A percentile compares a stretch with the other conserved stretches of the same genome.
These are phyloP conservation scores for Entomobrya proxima DNA, from an alignment of 2,888 invertebrate species.

Conservation along the genomic window DNA sequence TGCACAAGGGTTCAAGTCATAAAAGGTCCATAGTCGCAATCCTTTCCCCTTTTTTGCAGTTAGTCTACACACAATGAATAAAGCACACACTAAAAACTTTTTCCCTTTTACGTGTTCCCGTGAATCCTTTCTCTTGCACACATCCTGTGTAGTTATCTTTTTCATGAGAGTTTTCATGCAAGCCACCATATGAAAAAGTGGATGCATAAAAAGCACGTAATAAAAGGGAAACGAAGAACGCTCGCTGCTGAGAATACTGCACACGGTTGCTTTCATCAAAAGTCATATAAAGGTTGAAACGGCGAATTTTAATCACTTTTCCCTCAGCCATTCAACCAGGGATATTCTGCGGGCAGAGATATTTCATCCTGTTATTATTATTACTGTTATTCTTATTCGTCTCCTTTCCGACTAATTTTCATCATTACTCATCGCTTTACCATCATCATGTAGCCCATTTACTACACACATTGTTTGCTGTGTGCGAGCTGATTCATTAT, in stretches of 20 bases:
- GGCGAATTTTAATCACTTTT: conserved; percentile 24
- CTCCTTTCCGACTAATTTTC: conserved; percentile 10
- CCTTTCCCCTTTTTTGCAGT: background rate
- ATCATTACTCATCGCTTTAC: conserved; percentile 15
- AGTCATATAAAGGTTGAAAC: conserved; percentile 18
- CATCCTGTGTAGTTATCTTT: conserved; percentile 29
- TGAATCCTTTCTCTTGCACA: background rate
- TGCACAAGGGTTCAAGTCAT: conserved; percentile 60
- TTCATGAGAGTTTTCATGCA: conserved; percentile 49
- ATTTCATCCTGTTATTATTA: conserved; percentile 2
- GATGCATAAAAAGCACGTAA: conserved; percentile 23
- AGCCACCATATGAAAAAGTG: background rate
- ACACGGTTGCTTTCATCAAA: background rate
- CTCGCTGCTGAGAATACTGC: background rate
- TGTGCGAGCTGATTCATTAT: background rate
- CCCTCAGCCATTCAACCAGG: background rate
- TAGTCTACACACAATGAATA: background rate
- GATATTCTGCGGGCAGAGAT: background rate
- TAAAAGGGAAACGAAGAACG: conserved; percentile 3
- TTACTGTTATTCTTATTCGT: too few relatives aligned
- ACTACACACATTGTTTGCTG: conserved; percentile 14
- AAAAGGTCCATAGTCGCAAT: conserved; percentile 28
- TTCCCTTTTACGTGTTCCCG: background rate
- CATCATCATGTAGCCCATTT: background rate
- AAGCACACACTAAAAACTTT: conserved; percentile 4